Evolutionary conservation across 2,888 invertebrate genomes (phyloP).

Genomic region (Metacarcinus magister): DNA sequence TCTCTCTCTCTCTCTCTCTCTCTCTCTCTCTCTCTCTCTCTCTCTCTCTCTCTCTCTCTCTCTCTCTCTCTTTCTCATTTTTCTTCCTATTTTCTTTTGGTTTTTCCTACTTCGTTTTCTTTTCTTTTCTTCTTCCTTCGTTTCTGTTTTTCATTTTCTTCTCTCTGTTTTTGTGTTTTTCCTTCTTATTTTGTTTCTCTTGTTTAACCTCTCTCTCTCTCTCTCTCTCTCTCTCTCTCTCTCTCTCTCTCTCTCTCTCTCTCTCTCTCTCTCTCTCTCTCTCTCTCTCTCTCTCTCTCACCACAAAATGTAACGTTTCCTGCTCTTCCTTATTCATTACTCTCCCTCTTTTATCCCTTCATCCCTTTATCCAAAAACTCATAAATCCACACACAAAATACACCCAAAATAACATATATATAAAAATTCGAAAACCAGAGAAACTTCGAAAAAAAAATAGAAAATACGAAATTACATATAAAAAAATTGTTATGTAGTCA

Average conservation of each 20-base stretch:
- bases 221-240: too few relatives aligned
- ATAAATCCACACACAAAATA: neutral
- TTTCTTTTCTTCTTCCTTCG: neutral
- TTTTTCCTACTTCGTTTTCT: neutral
- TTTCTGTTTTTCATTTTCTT: too few relatives aligned
- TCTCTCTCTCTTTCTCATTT: neutral
- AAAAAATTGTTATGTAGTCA: neutral
- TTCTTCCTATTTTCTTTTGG: neutral
- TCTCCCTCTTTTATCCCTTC: neutral
- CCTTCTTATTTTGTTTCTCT: too few relatives aligned
- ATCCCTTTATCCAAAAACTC: neutral
- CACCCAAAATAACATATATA: neutral
- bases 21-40: neutral
- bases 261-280: conserved; percentile 26
- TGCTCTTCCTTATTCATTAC: neutral
- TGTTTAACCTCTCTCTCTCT: too few relatives aligned
- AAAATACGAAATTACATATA: neutral
- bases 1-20: neutral
- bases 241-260: conserved; percentile 12
- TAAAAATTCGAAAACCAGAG: neutral
- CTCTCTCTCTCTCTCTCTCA: conserved; percentile 5
- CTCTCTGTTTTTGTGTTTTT: too few relatives aligned
- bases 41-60: neutral
- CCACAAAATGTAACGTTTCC: neutral
- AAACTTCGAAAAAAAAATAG: neutral